phyloP scores from a whole-genome alignment of 2,888 invertebrate species.

The Troides oblongomaculatus region DNA sequence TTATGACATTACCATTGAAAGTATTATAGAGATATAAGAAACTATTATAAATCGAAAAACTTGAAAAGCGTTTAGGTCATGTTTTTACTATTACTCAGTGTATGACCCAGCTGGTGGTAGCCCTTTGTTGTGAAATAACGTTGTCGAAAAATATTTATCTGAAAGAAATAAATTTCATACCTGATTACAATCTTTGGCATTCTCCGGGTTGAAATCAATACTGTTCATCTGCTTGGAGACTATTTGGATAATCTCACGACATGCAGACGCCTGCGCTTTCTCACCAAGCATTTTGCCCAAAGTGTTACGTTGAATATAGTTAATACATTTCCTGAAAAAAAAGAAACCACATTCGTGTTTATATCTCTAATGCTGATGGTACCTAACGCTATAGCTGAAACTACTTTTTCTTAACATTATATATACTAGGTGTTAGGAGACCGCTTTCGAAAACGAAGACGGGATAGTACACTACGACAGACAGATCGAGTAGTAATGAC shows the following conservation, averaged over 20 bases:
- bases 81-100: too few species aligned
- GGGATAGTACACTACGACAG: too few species aligned
- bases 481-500: too few species aligned
- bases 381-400: not conserved
- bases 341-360: constrained; percentile 5
- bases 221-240: constrained; percentile 97
- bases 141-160: too few species aligned
- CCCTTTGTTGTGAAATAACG: too few species aligned
- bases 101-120: too few species aligned
- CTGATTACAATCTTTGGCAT: constrained; percentile 93
- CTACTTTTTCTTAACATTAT: not conserved
- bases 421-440: too few species aligned
- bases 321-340: constrained; percentile 91
- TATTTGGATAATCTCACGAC: constrained; percentile 95
- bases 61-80: too few species aligned
- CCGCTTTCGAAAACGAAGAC: too few species aligned
- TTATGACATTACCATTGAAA: not conserved
- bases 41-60: too few species aligned
- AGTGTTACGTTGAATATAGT: constrained; percentile 94
- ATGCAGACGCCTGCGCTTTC: constrained; percentile 97
- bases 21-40: too few species aligned
- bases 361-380: not conserved
- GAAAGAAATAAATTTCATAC: constrained; percentile 38
- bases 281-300: constrained; percentile 97
- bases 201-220: constrained; percentile 95